These are phyloP conservation scores for Megalonaias nervosa DNA, from an alignment of 1,140 invertebrate species.

Conservation along the genomic window DNA sequence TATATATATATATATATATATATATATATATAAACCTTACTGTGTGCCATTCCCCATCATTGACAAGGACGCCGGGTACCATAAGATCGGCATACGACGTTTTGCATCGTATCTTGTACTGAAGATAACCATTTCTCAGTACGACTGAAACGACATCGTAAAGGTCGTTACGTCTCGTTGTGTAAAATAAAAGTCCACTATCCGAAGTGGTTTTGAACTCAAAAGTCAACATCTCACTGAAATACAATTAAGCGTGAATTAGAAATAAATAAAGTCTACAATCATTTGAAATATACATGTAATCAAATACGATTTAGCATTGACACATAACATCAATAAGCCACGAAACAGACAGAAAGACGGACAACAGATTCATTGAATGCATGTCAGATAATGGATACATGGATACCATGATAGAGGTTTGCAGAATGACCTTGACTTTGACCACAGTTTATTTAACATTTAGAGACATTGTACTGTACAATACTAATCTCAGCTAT, in stretches of 20 bases:
- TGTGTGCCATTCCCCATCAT: constrained; percentile 39
- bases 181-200: constrained; percentile 30
- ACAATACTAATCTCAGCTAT: too few relatives aligned
- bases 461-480: too few relatives aligned
- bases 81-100: constrained; percentile 28
- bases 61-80: constrained; percentile 14
- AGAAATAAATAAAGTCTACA: not conserved
- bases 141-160: constrained; percentile 32
- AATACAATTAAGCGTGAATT: not conserved
- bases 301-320: too few relatives aligned
- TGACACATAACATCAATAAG: too few relatives aligned
- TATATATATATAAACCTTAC: constrained; percentile 1
- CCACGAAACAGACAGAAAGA: too few relatives aligned
- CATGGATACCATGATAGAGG: too few relatives aligned
- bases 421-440: too few relatives aligned
- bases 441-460: too few relatives aligned
- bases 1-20: too few relatives aligned
- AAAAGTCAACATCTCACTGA: constrained; percentile 30
- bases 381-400: too few relatives aligned
- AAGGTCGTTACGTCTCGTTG: constrained; percentile 20
- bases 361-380: too few relatives aligned
- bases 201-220: constrained; percentile 30
- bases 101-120: constrained; percentile 34
- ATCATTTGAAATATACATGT: too few relatives aligned
- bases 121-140: constrained; percentile 18